These are phyloP conservation scores for Maconellicoccus hirsutus DNA, from an alignment of 1,140 invertebrate genomes.

Conservation along the genomic window DNA sequence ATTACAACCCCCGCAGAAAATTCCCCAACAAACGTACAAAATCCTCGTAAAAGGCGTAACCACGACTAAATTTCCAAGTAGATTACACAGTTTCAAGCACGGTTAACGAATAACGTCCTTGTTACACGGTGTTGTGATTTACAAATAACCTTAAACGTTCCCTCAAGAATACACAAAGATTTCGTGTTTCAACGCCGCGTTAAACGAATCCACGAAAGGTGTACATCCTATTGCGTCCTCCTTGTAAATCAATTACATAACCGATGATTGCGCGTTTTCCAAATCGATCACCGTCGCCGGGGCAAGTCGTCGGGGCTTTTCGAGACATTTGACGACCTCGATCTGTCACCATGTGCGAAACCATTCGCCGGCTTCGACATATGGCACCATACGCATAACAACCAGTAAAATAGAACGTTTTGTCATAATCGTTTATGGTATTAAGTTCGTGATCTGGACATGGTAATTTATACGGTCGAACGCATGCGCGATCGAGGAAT, in stretches of 20 bases:
- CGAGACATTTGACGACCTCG: slow-evolving; percentile 14
- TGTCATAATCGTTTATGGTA: slow-evolving; percentile 20
- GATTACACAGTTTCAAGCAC: not conserved
- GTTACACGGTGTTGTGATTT: slow-evolving; percentile 8
- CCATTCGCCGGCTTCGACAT: not conserved
- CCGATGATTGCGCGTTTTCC: too few relatives aligned
- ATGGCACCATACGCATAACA: not conserved
- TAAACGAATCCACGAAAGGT: not conserved
- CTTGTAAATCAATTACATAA: not conserved
- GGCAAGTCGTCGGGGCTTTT: too few relatives aligned
- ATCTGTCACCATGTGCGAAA: not conserved
- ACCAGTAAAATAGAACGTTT: slow-evolving; percentile 14
- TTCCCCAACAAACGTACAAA: too few relatives aligned
- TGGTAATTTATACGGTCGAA: slow-evolving; percentile 20
- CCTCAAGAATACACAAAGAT: not conserved
- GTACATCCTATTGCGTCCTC: not conserved
- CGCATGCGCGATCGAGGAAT: slow-evolving; percentile 18
- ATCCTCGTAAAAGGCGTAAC: too few relatives aligned
- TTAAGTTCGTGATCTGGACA: slow-evolving; percentile 12
- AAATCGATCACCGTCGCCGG: too few relatives aligned
- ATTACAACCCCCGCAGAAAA: too few relatives aligned
- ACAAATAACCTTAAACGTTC: not conserved
- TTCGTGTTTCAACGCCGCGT: not conserved
- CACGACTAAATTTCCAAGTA: not conserved
- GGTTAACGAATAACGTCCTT: not conserved